Evolutionary conservation across 2,797 vertebrate genomes (phyloP).

Genomic region (Sparus aurata): DNA sequence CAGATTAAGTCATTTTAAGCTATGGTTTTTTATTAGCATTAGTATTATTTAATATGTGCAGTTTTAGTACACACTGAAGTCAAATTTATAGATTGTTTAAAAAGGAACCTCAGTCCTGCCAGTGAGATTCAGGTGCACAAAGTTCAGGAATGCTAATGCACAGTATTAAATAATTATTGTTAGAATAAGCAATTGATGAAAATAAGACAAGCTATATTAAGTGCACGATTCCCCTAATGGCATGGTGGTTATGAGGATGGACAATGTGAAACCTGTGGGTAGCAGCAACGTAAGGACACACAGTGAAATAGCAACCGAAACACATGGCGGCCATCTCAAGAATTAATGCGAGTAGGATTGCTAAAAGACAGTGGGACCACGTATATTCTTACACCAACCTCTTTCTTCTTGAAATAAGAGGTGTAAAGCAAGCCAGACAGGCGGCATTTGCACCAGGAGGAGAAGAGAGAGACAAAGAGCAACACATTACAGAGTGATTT

Average conservation of each 20-base stretch:
- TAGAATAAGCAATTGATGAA: constrained; percentile 31
- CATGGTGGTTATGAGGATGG: constrained; percentile 27
- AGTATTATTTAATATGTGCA: constrained; percentile 44
- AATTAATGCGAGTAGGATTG: constrained; percentile 20
- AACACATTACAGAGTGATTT: constrained; percentile 85
- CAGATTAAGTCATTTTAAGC: constrained; percentile 3
- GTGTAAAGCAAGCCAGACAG: constrained; percentile 89
- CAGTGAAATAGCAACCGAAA: constrained; percentile 35
- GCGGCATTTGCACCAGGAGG: constrained; percentile 85
- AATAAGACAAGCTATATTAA: neutral
- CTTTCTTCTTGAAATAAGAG: constrained; percentile 93
- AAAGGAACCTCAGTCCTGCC: neutral
- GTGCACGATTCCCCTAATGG: constrained; percentile 1
- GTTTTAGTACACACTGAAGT: neutral
- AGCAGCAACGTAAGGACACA: constrained; percentile 11
- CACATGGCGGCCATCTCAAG: neutral
- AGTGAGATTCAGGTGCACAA: constrained; percentile 11
- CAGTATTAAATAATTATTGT: constrained; percentile 40
- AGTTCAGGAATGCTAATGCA: constrained; percentile 19
- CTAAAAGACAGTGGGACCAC: constrained; percentile 36
- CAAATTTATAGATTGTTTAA: neutral
- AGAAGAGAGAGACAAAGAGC: constrained; percentile 80
- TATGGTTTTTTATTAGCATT: constrained; percentile 17
- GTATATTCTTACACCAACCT: constrained; percentile 89
- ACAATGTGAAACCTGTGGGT: constrained; percentile 24